phyloP scores from a whole-genome alignment of 1,140 invertebrate genomes.

The Limonius californicus region DNA sequence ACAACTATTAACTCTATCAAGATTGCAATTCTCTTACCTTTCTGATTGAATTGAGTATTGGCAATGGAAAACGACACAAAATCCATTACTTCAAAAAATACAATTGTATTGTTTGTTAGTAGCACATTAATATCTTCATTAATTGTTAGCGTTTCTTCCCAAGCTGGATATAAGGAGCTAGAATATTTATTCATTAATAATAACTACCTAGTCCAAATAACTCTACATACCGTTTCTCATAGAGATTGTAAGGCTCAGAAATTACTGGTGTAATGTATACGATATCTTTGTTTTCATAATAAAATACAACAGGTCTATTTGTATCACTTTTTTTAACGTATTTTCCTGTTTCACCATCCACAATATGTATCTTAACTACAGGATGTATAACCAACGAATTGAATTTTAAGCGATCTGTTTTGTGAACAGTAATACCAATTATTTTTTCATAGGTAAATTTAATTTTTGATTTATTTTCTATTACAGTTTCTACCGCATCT shows the following conservation, averaged over 20 bases:
- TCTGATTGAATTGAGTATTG: conserved; percentile 17
- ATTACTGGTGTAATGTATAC: conserved; percentile 32
- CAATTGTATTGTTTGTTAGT: conserved; percentile 29
- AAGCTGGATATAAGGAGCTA: conserved; percentile 37
- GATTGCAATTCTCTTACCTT: conserved; percentile 13
- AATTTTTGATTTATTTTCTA: not conserved
- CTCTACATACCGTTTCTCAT: conserved; percentile 36
- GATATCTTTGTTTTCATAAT: conserved; percentile 30
- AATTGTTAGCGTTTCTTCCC: conserved; percentile 42
- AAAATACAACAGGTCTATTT: conserved; percentile 29
- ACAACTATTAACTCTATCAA: no score
- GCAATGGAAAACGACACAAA: conserved; percentile 18
- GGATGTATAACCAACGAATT: conserved; percentile 35
- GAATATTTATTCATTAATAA: conserved; percentile 21
- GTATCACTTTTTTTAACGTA: conserved; percentile 32
- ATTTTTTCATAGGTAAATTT: conserved; percentile 27
- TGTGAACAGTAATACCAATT: conserved; percentile 32
- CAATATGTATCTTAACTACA: conserved; percentile 38
- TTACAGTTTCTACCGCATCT: no score
- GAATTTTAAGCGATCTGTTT: conserved; percentile 29
- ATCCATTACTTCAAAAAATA: conserved; percentile 43
- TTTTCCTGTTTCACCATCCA: conserved; percentile 34
- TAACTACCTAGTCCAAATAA: no score
- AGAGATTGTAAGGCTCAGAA: conserved; percentile 36
- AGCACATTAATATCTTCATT: conserved; percentile 39